phyloP scores from a whole-genome alignment of 2,888 invertebrate species.

The Seladonia tumulorum region DNA sequence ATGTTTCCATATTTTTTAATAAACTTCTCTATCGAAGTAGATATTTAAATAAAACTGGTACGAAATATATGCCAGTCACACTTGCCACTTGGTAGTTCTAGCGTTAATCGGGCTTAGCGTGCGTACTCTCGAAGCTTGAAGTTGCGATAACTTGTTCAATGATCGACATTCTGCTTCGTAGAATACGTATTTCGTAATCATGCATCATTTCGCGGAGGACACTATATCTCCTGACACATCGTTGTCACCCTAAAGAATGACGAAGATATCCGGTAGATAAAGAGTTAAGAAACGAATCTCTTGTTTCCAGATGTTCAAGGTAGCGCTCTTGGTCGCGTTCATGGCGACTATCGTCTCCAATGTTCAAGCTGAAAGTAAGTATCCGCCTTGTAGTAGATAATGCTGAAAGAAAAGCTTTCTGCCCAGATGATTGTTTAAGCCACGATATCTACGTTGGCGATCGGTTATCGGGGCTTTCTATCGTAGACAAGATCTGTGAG shows the following conservation, averaged over 20 bases:
- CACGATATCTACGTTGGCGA: not conserved
- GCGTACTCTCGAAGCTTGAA: no score
- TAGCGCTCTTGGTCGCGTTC: conserved; percentile 45
- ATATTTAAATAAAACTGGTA: no score
- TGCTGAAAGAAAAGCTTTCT: not conserved
- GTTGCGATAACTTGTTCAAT: not conserved
- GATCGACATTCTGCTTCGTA: not conserved
- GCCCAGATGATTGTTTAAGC: not conserved
- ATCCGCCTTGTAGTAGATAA: not conserved
- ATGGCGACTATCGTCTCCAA: conserved; percentile 44
- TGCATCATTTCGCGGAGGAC: not conserved
- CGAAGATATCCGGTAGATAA: not conserved
- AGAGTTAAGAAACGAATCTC: not conserved
- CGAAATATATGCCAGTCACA: no score
- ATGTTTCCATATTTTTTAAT: no score
- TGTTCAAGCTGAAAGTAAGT: conserved; percentile 63
- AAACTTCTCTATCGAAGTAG: no score
- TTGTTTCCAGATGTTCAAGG: conserved; percentile 67
- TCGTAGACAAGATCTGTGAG: not conserved
- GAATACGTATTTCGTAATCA: not conserved
- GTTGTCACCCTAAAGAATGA: not conserved
- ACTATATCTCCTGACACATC: not conserved
- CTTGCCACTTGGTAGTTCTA: no score
- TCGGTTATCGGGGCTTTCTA: not conserved
- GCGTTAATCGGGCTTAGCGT: no score